A percentile compares a stretch with the other conserved stretches of the same genome.
phyloP scores from a whole-genome alignment of 2,797 vertebrate genomes.

The Chelon labrosus region DNA sequence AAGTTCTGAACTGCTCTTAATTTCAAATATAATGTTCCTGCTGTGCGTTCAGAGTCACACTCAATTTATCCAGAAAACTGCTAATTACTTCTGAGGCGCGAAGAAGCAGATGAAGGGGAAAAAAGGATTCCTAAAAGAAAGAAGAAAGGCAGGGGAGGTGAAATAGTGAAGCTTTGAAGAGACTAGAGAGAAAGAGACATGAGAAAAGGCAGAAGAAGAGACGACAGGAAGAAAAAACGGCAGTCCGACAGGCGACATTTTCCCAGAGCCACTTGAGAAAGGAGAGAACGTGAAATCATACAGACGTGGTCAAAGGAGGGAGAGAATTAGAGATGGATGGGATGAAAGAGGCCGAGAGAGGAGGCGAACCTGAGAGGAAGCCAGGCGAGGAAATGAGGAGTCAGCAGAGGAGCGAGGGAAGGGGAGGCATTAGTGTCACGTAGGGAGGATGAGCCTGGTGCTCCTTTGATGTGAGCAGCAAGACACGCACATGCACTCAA shows the following conservation, averaged over 20 bases:
- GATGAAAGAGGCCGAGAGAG: neutral
- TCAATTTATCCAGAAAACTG: neutral
- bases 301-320: neutral
- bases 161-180: neutral
- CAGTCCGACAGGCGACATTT: neutral
- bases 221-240: neutral
- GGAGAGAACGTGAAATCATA: neutral
- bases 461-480: constrained; percentile 57
- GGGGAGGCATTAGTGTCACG: constrained; percentile 44
- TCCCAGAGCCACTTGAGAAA: neutral
- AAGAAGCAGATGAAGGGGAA: neutral
- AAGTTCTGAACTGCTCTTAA: neutral
- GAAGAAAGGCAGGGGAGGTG: neutral
- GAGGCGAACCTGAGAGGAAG: constrained; percentile 23
- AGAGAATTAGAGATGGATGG: neutral
- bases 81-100: neutral
- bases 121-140: neutral
- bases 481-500: constrained; percentile 22
- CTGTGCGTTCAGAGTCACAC: neutral
- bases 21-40: constrained; percentile 13
- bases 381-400: constrained; percentile 43
- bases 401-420: constrained; percentile 32
- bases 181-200: neutral
- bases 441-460: constrained; percentile 52
- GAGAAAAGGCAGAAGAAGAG: neutral